phyloP scores from a whole-genome alignment of 2,888 invertebrate species.

The Acleris cristana region DNA sequence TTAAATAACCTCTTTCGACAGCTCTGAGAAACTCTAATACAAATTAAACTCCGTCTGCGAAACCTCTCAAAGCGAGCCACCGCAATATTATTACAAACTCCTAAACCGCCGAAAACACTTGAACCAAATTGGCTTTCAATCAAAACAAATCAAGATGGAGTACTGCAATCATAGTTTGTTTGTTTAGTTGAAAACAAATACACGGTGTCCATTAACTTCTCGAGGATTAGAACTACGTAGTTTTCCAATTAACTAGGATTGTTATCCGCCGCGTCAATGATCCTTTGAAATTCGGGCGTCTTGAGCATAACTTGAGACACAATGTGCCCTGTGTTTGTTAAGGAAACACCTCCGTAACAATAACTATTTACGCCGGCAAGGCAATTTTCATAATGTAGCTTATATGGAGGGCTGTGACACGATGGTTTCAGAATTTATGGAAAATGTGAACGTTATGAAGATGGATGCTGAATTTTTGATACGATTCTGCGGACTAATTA shows the following conservation, averaged over 20 bases:
- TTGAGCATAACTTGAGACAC: constrained; percentile 49
- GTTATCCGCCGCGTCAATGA: constrained; percentile 42
- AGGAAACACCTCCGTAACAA: constrained; percentile 48
- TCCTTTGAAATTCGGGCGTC: constrained; percentile 46
- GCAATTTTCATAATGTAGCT: constrained; percentile 56
- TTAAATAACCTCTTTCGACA: constrained; percentile 12
- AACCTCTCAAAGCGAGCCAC: constrained; percentile 19
- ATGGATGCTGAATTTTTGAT: constrained; percentile 12
- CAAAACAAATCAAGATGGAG: constrained; percentile 42
- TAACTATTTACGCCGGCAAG: constrained; percentile 50
- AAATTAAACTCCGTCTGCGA: constrained; percentile 32
- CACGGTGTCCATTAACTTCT: constrained; percentile 47
- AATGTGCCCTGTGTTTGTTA: constrained; percentile 47
- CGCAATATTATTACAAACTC: constrained; percentile 37
- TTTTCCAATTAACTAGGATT: constrained; percentile 59
- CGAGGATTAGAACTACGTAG: constrained; percentile 52
- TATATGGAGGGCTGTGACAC: constrained; percentile 19
- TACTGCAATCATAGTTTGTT: constrained; percentile 48
- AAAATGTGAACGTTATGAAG: constrained; percentile 11
- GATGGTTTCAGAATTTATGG: constrained; percentile 20
- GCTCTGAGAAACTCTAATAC: constrained; percentile 30
- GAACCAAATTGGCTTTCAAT: constrained; percentile 42
- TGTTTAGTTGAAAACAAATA: constrained; percentile 44
- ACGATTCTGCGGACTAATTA: constrained; percentile 8
- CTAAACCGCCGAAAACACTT: constrained; percentile 34